These are phyloP conservation scores for Benthochromis sp. DNA, from an alignment of 2,113 vertebrate species.

Conservation along the genomic window DNA sequence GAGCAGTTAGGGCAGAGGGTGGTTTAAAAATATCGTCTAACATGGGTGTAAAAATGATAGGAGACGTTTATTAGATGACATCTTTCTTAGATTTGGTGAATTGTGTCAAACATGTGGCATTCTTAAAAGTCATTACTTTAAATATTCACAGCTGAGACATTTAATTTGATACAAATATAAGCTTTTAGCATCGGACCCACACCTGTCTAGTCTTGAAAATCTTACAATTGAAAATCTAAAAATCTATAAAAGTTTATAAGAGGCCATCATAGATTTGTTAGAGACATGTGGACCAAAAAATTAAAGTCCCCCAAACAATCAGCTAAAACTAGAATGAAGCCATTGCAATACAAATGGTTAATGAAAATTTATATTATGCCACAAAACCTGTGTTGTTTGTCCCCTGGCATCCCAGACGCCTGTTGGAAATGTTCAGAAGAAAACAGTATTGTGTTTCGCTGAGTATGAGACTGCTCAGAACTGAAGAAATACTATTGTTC, in stretches of 20 bases:
- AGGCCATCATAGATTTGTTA: neutral
- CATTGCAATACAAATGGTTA: neutral
- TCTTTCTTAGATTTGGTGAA: neutral
- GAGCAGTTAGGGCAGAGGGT: neutral
- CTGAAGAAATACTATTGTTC: neutral
- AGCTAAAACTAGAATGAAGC: neutral
- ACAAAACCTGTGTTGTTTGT: neutral
- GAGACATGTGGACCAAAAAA: neutral
- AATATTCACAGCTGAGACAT: neutral
- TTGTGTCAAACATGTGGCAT: neutral
- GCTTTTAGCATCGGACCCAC: neutral
- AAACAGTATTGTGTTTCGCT: neutral
- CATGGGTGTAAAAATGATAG: neutral
- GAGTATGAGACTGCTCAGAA: neutral
- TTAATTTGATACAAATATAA: neutral
- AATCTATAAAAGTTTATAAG: neutral
- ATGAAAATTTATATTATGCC: neutral
- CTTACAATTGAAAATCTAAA: neutral
- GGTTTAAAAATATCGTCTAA: neutral
- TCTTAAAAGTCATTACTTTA: neutral
- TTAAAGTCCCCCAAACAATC: neutral
- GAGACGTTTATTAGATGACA: neutral
- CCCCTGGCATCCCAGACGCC: neutral
- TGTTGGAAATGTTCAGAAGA: neutral
- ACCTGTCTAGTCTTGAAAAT: neutral